Conservation (phyloP, 2,113 vertebrate genomes). For the Lophius piscatorius region DNA sequence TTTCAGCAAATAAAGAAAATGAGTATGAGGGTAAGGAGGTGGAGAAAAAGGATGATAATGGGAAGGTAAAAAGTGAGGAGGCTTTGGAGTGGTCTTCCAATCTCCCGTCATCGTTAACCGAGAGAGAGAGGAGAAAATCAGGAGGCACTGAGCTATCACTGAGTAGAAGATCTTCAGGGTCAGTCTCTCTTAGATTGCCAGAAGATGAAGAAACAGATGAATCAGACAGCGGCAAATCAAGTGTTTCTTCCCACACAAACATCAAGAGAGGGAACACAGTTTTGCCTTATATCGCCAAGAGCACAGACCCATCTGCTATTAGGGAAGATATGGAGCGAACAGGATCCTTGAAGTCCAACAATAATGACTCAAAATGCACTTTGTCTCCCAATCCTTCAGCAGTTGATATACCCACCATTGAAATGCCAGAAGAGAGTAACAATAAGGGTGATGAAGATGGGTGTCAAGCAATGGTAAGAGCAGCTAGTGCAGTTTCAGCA, state of each 20-base stretch:
- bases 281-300: conserved; percentile 2
- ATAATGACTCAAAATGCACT: conserved; percentile 15
- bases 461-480: conserved; percentile 22
- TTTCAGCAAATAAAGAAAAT: conserved; percentile 20
- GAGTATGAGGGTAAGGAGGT: conserved; percentile 20
- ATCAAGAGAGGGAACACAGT: not conserved
- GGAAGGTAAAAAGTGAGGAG: conserved; percentile 25
- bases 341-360: conserved; percentile 16
- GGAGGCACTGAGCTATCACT: conserved; percentile 48
- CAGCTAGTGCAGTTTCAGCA: conserved; percentile 37
- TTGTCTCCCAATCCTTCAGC: not conserved
- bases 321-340: conserved; percentile 9
- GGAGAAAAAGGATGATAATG: conserved; percentile 3
- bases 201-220: conserved; percentile 55
- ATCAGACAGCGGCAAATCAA: conserved; percentile 60
- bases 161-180: conserved; percentile 67
- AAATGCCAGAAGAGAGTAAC: conserved; percentile 37
- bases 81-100: conserved; percentile 24
- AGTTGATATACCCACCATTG: conserved; percentile 56
- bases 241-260: conserved; percentile 16
- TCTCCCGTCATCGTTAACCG: conserved; percentile 57
- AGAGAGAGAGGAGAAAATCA: conserved; percentile 43
- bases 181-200: conserved; percentile 67
- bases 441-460: conserved; percentile 2
- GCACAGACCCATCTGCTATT: not conserved